Percentiles rank a stretch among this genome's conserved stretches.
Conservation (phyloP, 1,140 invertebrate species). For the Caerostris extrusa region DNA sequence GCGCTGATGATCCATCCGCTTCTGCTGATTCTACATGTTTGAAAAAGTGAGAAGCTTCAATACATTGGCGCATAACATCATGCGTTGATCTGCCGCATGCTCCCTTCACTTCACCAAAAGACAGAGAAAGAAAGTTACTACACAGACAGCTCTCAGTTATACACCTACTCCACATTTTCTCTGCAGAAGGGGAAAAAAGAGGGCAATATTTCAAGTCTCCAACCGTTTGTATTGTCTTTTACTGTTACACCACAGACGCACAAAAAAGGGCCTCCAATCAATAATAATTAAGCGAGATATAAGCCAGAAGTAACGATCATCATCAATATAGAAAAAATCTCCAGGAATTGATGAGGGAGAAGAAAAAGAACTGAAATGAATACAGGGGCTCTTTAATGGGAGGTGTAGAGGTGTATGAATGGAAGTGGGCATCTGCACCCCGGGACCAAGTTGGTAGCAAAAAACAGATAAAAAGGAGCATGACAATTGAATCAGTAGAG, state of each 20-base stretch:
- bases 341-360: too few species aligned
- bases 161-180: too few species aligned
- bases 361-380: constrained; percentile 41
- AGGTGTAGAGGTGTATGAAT: too few species aligned
- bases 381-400: neutral
- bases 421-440: constrained; percentile 25
- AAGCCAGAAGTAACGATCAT: constrained; percentile 57
- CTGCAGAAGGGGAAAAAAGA: neutral
- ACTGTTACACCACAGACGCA: neutral
- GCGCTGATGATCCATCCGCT: too few species aligned
- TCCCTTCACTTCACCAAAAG: too few species aligned
- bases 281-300: constrained; percentile 69
- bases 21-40: too few species aligned
- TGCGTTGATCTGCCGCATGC: too few species aligned
- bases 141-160: too few species aligned
- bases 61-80: too few species aligned
- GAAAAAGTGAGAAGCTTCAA: too few species aligned
- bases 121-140: too few species aligned
- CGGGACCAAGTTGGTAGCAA: constrained; percentile 33
- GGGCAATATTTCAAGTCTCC: constrained; percentile 25
- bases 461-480: constrained; percentile 37
- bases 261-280: constrained; percentile 62
- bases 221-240: constrained; percentile 22
- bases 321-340: constrained; percentile 34
- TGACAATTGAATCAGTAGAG: constrained; percentile 59